Evolutionary conservation across 2,888 invertebrate species (phyloP), one percentile per base, ranked within the genome.

Genomic region (Apodemia mormo): DNA sequence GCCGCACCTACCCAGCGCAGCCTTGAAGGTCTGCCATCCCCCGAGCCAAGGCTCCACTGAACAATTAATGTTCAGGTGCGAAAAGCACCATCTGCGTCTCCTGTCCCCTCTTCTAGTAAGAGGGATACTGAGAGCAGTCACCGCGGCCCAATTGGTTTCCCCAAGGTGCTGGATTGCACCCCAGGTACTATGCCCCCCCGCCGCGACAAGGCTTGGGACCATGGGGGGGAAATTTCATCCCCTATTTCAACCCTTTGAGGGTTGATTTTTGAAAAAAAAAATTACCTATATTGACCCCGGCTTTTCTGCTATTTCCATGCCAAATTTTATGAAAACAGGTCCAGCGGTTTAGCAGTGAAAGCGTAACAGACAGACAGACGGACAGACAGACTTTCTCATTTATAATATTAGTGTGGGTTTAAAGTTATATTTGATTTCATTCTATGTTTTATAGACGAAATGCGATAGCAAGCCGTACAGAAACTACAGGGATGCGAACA

Each of bases 401-500:
- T n/a, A n/a, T n/a, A n/a, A n/a, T n/a, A n/a, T n/a, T n/a, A n/a
- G n/a, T 40, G 6, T 40, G 2, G 8, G 7, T 8, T 40, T 40
- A 54, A 22, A 45, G 45, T 45, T 22, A 22, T 54, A 22, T 22
- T 5, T 54, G n/a, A 29, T 29, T 29, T 29, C 5, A 56, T 29
- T 22, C 29, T 29, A 29, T 56, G 9, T 29, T 56, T 52, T 6
- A 52, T 69, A 90, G 89, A 72, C 81, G 30, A 82, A 84, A 68
- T 90, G 89, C 74, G 77, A 73, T 2, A 74, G 70, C 8, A 66
- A 71, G 33, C 78, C 79, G 37, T 82, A 80, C 71, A 73, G 90
- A 12, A 78, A 79, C 6, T 77, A 83, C 1, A 84, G 92, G 2
- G 82, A 87, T 58, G 80, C 85, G 0, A 90, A 91, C 78, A 79